Percentiles rank a stretch among this genome's conserved stretches.
phyloP scores from a whole-genome alignment of 2,113 vertebrate species.

The Quiscalus mexicanus region DNA sequence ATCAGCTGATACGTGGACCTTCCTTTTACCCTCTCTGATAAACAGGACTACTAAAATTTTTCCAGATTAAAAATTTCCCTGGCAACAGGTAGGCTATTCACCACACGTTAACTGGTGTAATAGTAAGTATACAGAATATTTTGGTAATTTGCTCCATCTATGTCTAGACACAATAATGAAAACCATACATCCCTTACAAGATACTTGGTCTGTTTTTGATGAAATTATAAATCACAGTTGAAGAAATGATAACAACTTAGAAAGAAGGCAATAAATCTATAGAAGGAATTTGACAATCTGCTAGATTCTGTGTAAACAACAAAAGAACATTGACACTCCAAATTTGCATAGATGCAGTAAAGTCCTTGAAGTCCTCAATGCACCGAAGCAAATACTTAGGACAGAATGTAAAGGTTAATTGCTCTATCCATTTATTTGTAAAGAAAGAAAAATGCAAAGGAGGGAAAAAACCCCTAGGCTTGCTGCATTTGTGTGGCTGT shows the following conservation, averaged over 20 bases:
- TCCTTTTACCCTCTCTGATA: background rate
- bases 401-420: background rate
- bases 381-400: background rate
- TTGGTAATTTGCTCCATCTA: background rate
- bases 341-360: background rate
- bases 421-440: background rate
- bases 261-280: background rate
- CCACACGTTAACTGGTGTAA: rapidly evolving
- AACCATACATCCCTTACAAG: background rate
- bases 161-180: background rate
- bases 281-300: background rate
- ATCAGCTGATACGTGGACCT: background rate
- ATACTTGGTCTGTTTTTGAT: background rate
- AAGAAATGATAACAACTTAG: background rate
- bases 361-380: background rate
- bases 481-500: background rate
- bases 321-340: background rate
- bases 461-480: background rate
- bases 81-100: background rate
- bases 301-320: background rate
- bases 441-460: background rate
- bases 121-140: background rate
- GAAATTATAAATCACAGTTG: background rate
- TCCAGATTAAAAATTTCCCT: background rate
- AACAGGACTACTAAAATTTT: background rate